Base-by-base conservation (phyloP, 2,797 vertebrate genomes). In the Anguilla obscura region DNA sequence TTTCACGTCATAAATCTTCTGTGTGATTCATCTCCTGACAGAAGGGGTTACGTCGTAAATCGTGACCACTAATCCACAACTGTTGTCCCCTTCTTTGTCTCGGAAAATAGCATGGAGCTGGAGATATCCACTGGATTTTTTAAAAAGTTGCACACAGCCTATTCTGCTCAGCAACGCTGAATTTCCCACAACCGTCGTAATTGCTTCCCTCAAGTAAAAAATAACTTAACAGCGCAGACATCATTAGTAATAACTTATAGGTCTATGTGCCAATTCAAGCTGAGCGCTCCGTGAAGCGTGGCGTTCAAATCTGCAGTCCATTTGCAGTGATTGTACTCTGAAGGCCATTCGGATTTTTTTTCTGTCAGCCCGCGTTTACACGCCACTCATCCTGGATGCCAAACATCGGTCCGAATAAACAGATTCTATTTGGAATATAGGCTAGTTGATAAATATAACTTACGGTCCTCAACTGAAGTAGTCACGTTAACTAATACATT, bases 1-100 rank as follows among this genome's bases (percentile, higher is more conserved):
- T 92, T 89, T 91, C 91, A 94, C 94, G 95, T 95, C 95, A 96
- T 90, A 90, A 94, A 92, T 93, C 92, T 92, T 93, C 93, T 85
- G 89, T 89, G 91, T 94, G 93, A 94, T 93, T 94, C 92, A 90
- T 91, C 92, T 94, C 92, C 91, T 95, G 94, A 96, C 94, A 93
- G 94, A 76, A 87, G 0, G 91, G 85, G 90, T 45, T 92, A 92
- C 93, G 94, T 95, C 89, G 90, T 91, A 89, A 93, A 94, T 96
- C 95, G 94, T 96, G 95, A 95, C 94, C 94, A 89, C 90, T 84
- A 86, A 88, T 83, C 74, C 66, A 56, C 84, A 88, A 82, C 71
- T 89, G 66, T 88, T 74, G 85, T 89, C 90, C 84, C 86, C 89
- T 90, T 88, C 89, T 88, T 82, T 80, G 45, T 85, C n/a, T 58